A percentile compares a stretch with the other conserved stretches of the same genome.
These are phyloP conservation scores for Lepidocyrtinus sp. DNA, from an alignment of 2,888 invertebrate species.

Conservation along the genomic window DNA sequence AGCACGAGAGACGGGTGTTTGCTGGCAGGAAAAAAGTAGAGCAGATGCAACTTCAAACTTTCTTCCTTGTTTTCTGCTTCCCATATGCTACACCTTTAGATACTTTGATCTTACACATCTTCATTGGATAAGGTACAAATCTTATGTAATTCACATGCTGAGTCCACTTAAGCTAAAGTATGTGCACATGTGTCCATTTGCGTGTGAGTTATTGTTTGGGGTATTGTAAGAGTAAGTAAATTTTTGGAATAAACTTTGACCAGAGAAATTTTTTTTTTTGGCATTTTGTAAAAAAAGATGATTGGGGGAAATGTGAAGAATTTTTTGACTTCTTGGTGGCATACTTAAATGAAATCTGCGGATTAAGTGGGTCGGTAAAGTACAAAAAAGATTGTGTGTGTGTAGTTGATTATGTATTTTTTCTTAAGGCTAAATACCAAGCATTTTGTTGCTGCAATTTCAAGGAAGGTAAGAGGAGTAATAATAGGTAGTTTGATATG, in stretches of 20 bases:
- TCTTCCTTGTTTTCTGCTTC: conserved; percentile 21
- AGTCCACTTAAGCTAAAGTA: not conserved
- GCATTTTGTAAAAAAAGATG: not conserved
- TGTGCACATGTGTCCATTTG: not conserved
- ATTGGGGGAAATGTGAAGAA: not conserved
- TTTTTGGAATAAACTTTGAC: conserved; percentile 1
- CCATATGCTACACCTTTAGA: conserved; percentile 34
- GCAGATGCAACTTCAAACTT: conserved; percentile 33
- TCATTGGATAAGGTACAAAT: not conserved
- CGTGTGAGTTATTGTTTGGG: not conserved
- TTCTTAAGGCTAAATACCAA: no score
- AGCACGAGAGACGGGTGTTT: conserved; percentile 21
- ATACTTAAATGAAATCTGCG: not conserved
- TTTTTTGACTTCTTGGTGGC: conserved; percentile 9
- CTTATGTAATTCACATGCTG: not conserved
- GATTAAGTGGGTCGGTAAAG: not conserved
- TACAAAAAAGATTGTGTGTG: no score
- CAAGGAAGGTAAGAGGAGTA: not conserved
- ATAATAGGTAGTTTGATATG: not conserved
- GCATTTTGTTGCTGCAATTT: no score
- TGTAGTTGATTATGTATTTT: no score
- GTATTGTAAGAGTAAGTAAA: conserved; percentile 4
- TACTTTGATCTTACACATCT: not conserved
- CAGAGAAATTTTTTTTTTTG: conserved; percentile 3
- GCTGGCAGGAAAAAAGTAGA: not conserved